Base-by-base conservation (phyloP, 2,888 invertebrate genomes). In the Scaptomyza cyrtandrae region DNA sequence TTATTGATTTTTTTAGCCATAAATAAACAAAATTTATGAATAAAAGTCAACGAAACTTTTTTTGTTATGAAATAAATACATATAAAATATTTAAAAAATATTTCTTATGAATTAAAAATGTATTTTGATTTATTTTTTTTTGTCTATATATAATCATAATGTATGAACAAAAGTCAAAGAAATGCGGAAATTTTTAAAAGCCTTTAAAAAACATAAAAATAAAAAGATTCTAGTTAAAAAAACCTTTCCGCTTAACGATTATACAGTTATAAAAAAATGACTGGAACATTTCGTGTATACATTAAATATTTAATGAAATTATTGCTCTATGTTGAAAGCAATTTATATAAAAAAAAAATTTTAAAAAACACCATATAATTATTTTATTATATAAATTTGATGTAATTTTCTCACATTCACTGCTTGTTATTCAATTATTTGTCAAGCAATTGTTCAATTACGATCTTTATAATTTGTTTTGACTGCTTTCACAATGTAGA, bases 381-480 rank as follows among this genome's bases (percentile, higher is more conserved):
- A 35, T 9, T 16, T 2, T 35, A 44, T n/a, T 50, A 50, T 19
- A 50, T 3, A 9, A 58, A 44, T 27, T 6, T 11, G n/a, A 1
- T 27, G 27, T 16, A 19, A 29, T 58, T 3, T 43, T n/a, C 33
- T n/a, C 33, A 2, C 10, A n/a, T 24, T 39, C 1, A 24, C 10
- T 31, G 19, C 29, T 14, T 14, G 11, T 41, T 37, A 62, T 31
- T 33, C 46, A 48, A 61, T 62, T 56, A 48, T 27, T 33, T 33
- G 29, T 16, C 11, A 29, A 71, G 39, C 45, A 52, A 52, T 37
- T 55, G 41, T 53, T 31, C 56, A 56, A 52, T 54, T 70, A 39
- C 3, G 7, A 35, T 45, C 9, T 13, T 9, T 9, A 24, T 50
- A 39, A 71, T 50, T 71, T 50, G 35, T 37, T 35, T 41, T 35